Evolutionary conservation across 37 sponge, comb jelly and placozoan genomes (phyloP), one percentile per base, ranked within the genome.

Genomic region (Beroe forskalii): DNA sequence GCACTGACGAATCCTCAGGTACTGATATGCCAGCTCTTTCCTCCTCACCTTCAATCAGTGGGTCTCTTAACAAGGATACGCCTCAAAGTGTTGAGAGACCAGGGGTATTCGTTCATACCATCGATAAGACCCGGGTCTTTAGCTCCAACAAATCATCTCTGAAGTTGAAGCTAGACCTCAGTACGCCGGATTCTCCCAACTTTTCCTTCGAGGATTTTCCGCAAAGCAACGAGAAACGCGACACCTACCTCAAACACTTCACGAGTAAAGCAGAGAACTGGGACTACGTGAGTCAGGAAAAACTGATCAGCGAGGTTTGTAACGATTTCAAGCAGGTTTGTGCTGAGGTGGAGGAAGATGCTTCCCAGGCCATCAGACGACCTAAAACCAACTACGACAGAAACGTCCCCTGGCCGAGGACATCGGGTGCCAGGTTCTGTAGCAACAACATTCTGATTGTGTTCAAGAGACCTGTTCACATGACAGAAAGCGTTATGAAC

Each of bases 341-440:
- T 37, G 32, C 27, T 36, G 72, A 69, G 32, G 32, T 69, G 32
- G 72, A 69, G 39, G 72, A 69, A 35, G 72, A 69, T 35, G 72
- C 32, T 14, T 32, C 38, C 38, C 72, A 69, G 19, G 35, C 86
- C 1, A 44, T 48, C 8, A 17, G 48, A 31, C 9, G 86, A 43
- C 28, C 55, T 3, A 80, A 80, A 48, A 80, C 86, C 4, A 44
- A 80, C 55, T 80, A 44, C 86, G 86, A 80, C 86, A 41, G 40
- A 6, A 41, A 92, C 55, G 94, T 97, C 2, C 97, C 97, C 9
- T 97, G 95, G 41, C 95, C 95, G 0, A 43, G 97, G 36, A 94
- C 93, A 60, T 92, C 90, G 66, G 97, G 97, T 31, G 97, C 93
- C 24, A 32, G 95, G 35, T 97, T 97, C 89, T 97, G 94, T 91